Base-by-base conservation (phyloP, 2,888 invertebrate species). In the Caenorhabditis sp. region DNA sequence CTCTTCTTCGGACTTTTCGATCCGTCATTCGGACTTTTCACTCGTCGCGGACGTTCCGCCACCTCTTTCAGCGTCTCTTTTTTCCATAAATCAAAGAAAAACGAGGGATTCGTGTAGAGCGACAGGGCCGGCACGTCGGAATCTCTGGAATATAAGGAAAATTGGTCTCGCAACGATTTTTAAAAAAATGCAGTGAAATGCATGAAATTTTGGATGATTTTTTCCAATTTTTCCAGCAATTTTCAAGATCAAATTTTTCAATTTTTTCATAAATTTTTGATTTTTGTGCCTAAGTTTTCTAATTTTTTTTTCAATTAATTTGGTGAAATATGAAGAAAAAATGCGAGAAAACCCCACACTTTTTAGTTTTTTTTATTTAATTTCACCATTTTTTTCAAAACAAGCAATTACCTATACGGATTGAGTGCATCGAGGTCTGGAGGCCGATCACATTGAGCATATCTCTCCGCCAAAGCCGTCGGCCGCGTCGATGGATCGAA, bases 71-170 rank as follows among this genome's bases (percentile, higher is more conserved):
- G 94, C 96, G 99, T 98, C 93, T 99, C 97, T 90, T 97, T 95
- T 84, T 96, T 95, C 99, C 99, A 99, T 83, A 99, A 93, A 92
- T 99, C 98, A 93, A 99, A 98, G 95, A 99, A 99, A 94, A 98
- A 99, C 90, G 96, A 96, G 0, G 99, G 98, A 94, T 99, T 98
- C 0, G 99, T 99, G 93, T 99, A 99, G 94, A 98, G 98, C 93
- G 98, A 98, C 89, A 99, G 94, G 62, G 98, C 98, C 18, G 82
- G 83, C 13, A 60, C 70, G 92, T 97, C 96, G 89, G 97, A 95
- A n/a, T 87, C 87, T 74, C 87, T 86, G 61, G 20, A 85, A 79
- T 77, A 53, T 44, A 37, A 68, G 40, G 44, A 5, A 9, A 62
- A 24, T 37, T 11, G 35, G 18, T n/a, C n/a, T 9, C 5, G 9